Evolutionary conservation across 2,113 vertebrate genomes (phyloP), one percentile per base, ranked within the genome.

Genomic region (Gadus macrocephalus): DNA sequence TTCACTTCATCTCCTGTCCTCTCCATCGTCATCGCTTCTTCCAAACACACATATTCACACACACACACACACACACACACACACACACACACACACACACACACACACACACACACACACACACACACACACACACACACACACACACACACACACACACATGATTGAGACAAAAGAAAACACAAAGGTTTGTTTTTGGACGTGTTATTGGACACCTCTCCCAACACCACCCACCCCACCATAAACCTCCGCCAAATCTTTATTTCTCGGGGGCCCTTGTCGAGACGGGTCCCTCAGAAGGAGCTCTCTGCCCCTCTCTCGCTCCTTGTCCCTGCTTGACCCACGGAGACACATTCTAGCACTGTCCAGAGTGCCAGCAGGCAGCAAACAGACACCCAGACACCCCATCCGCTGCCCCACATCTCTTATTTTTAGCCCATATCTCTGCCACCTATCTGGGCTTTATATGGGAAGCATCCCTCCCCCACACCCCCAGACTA

Each of bases 351-450:
- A 86, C 83, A 89, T 91, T 91, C 83, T 87, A 71, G 66, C 70
- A 63, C 78, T 55, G 74, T 6, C 15, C 42, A 49, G 42, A 16
- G 53, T 83, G 88, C 88, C 91, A 90, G 80, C 76, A 70, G 69
- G 68, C 53, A 75, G 85, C 83, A 89, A 90, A 89, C 81, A 91
- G 83, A 88, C 89, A 9, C 42, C 42, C 86, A 49, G 72, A 69
- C 76, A 67, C 66, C 79, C 58, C 78, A 49, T 78, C 83, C 77
- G 73, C 80, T 73, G 72, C 83, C 83, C 83, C 42, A 74, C 86
- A 77, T 89, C 77, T 77, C 72, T 83, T 92, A 91, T 92, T 92
- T 92, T 91, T 92, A 91, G 91, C 82, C 83, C 76, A 78, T 80
- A 88, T 89, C 80, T 66, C 78, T 78, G 70, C 71, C 72, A 49